phyloP scores from a whole-genome alignment of 2,797 vertebrate species.

The Apodemus agrarius region DNA sequence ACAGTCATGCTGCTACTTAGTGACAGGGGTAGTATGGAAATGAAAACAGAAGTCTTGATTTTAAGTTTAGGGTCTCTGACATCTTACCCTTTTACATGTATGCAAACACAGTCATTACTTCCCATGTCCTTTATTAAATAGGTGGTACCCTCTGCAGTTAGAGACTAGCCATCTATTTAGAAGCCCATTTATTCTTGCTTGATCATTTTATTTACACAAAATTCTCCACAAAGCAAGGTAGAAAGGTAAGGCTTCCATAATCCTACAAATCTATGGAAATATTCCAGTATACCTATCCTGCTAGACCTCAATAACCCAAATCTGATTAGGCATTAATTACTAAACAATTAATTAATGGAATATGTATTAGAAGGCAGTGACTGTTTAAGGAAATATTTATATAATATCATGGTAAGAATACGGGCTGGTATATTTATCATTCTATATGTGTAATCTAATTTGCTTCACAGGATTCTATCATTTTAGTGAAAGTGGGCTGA shows the following conservation, averaged over 20 bases:
- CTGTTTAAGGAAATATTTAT: background rate
- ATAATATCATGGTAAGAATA: background rate
- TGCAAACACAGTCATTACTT: background rate
- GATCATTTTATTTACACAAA: background rate
- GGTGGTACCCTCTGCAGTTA: background rate
- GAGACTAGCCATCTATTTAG: background rate
- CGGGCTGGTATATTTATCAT: background rate
- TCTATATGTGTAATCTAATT: background rate
- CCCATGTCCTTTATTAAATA: background rate
- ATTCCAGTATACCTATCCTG: background rate
- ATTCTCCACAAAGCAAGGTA: background rate
- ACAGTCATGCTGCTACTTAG: background rate
- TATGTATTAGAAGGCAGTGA: background rate
- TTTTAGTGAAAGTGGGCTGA: background rate
- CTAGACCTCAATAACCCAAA: background rate
- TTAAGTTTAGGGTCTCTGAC: background rate
- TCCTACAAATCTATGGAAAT: background rate
- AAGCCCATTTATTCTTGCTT: background rate
- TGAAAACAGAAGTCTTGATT: background rate
- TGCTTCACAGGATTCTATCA: background rate
- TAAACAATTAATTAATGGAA: background rate
- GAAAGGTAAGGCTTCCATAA: background rate
- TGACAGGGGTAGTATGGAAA: background rate
- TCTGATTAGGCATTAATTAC: background rate
- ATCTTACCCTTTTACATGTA: background rate